Evolutionary conservation across 2,888 invertebrate species (phyloP).

Genomic region (Homarus gammarus): DNA sequence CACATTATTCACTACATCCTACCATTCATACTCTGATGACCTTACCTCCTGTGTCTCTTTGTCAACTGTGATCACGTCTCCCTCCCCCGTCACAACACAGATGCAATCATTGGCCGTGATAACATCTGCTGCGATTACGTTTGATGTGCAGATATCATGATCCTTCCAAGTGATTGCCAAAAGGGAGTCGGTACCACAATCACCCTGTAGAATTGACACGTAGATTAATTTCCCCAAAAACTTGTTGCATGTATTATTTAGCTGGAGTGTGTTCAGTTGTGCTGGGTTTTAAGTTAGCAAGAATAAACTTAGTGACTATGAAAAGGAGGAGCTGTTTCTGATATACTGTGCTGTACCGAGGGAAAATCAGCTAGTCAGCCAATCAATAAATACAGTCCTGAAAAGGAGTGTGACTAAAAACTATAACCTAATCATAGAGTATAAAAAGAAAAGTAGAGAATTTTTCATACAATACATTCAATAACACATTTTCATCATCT

Average conservation of each 20-base stretch:
- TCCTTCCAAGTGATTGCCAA: slow-evolving; percentile 8
- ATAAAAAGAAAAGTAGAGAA: too few species aligned
- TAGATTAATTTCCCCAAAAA: neutral
- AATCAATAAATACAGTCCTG: neutral
- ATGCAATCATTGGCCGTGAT: slow-evolving; percentile 31
- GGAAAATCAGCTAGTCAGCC: neutral
- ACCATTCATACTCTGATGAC: too few species aligned
- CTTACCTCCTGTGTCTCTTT: slow-evolving; percentile 39
- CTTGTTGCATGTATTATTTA: neutral
- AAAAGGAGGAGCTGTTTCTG: neutral
- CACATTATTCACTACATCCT: too few species aligned
- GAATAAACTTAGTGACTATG: neutral
- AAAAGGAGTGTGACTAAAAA: too few species aligned
- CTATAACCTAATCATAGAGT: too few species aligned
- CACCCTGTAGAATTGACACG: slow-evolving; percentile 17
- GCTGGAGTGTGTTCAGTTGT: neutral
- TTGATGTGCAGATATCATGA: neutral
- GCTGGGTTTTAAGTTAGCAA: neutral
- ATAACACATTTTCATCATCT: too few species aligned
- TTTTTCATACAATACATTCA: too few species aligned
- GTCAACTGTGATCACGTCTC: slow-evolving; percentile 55
- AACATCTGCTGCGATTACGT: slow-evolving; percentile 41
- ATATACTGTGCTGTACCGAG: neutral
- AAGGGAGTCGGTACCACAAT: neutral
- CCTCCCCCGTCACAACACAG: slow-evolving; percentile 48